Conservation (phyloP, 2,888 invertebrate genomes). For the Bellardia pandia region DNA sequence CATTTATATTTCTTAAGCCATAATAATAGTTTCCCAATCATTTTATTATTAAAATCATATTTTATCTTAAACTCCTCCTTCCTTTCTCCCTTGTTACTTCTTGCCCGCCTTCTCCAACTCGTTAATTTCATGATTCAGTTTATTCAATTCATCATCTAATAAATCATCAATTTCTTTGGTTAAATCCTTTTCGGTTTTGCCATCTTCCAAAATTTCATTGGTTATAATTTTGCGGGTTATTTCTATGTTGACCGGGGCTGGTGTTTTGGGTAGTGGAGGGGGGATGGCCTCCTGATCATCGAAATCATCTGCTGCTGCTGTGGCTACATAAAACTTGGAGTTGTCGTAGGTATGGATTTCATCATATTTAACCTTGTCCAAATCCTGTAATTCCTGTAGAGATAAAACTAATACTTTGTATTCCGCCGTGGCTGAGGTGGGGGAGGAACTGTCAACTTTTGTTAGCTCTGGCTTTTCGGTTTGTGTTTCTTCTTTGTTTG, state of each 20-base stretch:
- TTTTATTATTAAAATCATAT: too few relatives aligned
- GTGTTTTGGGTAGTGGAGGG: conserved; percentile 77
- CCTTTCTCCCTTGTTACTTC: not conserved
- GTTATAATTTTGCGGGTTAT: conserved; percentile 81
- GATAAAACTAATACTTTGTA: conserved; percentile 54
- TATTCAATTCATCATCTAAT: conserved; percentile 82
- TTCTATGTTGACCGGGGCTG: conserved; percentile 82
- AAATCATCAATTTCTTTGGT: conserved; percentile 82
- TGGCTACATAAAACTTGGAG: conserved; percentile 82
- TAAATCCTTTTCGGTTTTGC: conserved; percentile 79
- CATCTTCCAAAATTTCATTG: conserved; percentile 81
- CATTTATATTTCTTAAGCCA: too few relatives aligned
- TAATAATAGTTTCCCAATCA: too few relatives aligned
- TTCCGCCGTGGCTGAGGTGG: conserved; percentile 47
- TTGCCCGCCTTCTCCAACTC: conserved; percentile 48
- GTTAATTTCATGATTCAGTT: conserved; percentile 77
- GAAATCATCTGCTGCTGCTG: conserved; percentile 19
- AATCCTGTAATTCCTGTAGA: conserved; percentile 75
- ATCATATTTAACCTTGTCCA: conserved; percentile 78
- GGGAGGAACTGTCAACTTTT: not conserved
- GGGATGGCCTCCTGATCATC: conserved; percentile 69
- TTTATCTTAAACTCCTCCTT: not conserved
- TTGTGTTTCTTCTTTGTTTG: conserved; percentile 76
- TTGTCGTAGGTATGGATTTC: conserved; percentile 79
- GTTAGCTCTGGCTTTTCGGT: conserved; percentile 67